Evolutionary conservation across 35 echinoderm and acorn worm genomes (phyloP).

Genomic region (Strongylocentrotus purpuratus): DNA sequence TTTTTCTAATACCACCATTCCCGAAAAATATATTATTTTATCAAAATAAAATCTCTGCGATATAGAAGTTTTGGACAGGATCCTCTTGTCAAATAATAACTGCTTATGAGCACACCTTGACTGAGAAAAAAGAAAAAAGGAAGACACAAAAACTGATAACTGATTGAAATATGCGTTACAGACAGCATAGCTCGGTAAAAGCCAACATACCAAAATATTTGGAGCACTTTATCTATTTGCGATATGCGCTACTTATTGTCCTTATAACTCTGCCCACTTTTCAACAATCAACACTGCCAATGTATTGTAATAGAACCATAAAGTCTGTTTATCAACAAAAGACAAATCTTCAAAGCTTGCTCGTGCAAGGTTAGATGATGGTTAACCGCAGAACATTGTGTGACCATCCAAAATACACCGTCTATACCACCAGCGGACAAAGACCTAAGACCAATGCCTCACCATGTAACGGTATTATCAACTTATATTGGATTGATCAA

Average conservation of each 20-base stretch:
- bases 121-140: too few species aligned
- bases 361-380: not conserved
- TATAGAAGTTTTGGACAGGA: too few species aligned
- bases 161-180: too few species aligned
- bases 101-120: too few species aligned
- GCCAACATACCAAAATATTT: too few species aligned
- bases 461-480: not conserved
- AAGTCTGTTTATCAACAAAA: not conserved
- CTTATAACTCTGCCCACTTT: not conserved
- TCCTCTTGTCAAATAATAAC: too few species aligned
- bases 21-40: too few species aligned
- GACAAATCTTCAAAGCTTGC: not conserved
- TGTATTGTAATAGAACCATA: not conserved
- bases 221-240: too few species aligned
- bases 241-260: not conserved
- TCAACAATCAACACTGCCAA: not conserved
- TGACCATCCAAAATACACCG: not conserved
- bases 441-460: not conserved
- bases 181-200: too few species aligned
- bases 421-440: not conserved
- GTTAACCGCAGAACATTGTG: not conserved
- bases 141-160: too few species aligned
- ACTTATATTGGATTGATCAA: slow-evolving; percentile 26
- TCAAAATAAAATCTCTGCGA: too few species aligned
- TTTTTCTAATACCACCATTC: too few species aligned